Percentiles rank a stretch among this genome's conserved stretches.
phyloP scores from a whole-genome alignment of 1,140 invertebrate genomes.

The Trypoxylus dichotomus region DNA sequence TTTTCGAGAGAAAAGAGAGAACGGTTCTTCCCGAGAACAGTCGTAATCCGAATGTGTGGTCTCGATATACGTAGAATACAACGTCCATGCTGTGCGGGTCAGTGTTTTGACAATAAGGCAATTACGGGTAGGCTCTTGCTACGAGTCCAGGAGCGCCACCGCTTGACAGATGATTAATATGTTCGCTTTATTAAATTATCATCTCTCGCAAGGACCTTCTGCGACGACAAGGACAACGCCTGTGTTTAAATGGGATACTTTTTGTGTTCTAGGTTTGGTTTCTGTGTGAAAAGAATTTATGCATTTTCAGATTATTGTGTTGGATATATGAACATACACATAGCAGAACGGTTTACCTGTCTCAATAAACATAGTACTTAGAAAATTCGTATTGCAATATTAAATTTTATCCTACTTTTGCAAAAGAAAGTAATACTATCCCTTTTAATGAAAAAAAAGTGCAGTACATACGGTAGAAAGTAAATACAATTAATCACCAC shows the following conservation, averaged over 20 bases:
- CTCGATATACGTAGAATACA: not conserved
- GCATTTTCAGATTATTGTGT: too few species aligned
- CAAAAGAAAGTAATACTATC: too few species aligned
- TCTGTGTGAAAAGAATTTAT: too few species aligned
- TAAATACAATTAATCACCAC: too few species aligned
- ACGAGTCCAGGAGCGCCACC: slow-evolving; percentile 30
- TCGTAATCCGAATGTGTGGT: slow-evolving; percentile 32
- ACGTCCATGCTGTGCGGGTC: slow-evolving; percentile 32
- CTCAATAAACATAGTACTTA: too few species aligned
- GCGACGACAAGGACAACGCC: not conserved
- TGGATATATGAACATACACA: too few species aligned
- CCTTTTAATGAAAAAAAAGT: too few species aligned
- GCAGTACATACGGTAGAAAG: too few species aligned
- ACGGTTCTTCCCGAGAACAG: not conserved
- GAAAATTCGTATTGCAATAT: too few species aligned
- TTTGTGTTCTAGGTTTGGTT: not conserved
- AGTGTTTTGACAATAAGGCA: slow-evolving; percentile 37
- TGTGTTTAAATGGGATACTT: not conserved
- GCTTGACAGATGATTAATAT: slow-evolving; percentile 36
- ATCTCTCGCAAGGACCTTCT: slow-evolving; percentile 17
- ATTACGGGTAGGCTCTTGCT: slow-evolving; percentile 23
- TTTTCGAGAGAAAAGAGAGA: too few species aligned
- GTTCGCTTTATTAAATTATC: slow-evolving; percentile 37
- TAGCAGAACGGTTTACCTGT: too few species aligned
- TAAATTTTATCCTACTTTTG: too few species aligned